phyloP scores from a whole-genome alignment of 1,140 invertebrate genomes.

The Diorhabda carinulata region DNA sequence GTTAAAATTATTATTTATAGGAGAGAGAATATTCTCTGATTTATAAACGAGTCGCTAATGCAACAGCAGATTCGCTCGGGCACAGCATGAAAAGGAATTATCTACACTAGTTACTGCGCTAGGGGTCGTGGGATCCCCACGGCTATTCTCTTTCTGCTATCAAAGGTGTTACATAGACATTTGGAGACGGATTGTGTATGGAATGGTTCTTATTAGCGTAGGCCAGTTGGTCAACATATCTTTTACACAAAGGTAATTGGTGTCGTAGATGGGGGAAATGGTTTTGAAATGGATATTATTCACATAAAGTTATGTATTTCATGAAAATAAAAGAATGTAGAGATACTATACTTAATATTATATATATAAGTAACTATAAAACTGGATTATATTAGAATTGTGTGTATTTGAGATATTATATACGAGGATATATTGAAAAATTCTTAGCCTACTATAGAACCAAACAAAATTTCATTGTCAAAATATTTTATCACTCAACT shows the following conservation, averaged over 20 bases:
- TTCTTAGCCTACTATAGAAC: no score
- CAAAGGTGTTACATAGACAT: slow-evolving; percentile 10
- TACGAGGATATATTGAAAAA: no score
- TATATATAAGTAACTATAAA: no score
- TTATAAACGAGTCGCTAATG: not conserved
- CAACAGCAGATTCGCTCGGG: not conserved
- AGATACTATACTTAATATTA: no score
- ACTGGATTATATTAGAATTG: no score
- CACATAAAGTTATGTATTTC: not conserved
- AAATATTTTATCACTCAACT: no score
- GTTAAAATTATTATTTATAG: no score
- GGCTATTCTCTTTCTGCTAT: slow-evolving; percentile 5
- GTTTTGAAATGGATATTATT: not conserved
- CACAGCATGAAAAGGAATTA: slow-evolving; percentile 13
- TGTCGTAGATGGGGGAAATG: not conserved
- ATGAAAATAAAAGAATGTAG: not conserved
- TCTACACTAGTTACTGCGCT: slow-evolving; percentile 11
- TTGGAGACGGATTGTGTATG: slow-evolving; percentile 8
- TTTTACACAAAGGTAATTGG: slow-evolving; percentile 6
- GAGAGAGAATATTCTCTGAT: no score
- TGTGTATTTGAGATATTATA: no score
- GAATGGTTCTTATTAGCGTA: slow-evolving; percentile 11
- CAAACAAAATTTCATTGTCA: no score
- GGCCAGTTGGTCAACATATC: slow-evolving; percentile 6
- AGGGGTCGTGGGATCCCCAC: not conserved